A percentile compares a stretch with the other conserved stretches of the same genome.
Conservation (phyloP, 1,140 invertebrate genomes). For the Frieseomelitta varia region DNA sequence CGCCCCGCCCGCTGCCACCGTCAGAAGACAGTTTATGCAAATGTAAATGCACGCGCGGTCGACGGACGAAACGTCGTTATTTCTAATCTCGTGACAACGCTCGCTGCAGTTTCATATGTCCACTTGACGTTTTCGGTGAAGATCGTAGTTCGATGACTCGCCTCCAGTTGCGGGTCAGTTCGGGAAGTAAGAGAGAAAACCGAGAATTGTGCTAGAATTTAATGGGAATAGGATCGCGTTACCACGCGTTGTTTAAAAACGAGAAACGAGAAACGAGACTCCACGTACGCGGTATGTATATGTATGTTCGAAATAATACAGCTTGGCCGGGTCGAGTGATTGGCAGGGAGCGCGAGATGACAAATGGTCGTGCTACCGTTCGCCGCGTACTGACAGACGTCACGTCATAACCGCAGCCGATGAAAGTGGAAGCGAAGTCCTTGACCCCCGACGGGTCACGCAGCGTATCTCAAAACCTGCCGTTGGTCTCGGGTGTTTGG, state of each 20-base stretch:
- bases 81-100: slow-evolving; percentile 13
- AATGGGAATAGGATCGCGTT: too few relatives aligned
- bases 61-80: slow-evolving; percentile 39
- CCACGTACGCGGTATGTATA: too few relatives aligned
- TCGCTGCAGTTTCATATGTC: neutral
- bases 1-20: neutral
- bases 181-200: too few relatives aligned
- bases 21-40: slow-evolving; percentile 41
- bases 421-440: slow-evolving; percentile 24
- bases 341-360: neutral
- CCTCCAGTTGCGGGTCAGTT: too few relatives aligned
- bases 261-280: too few relatives aligned
- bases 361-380: slow-evolving; percentile 6
- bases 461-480: neutral
- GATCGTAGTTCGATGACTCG: neutral
- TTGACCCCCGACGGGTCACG: neutral
- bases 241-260: neutral
- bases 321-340: neutral
- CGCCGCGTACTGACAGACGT: slow-evolving; percentile 13
- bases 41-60: slow-evolving; percentile 12
- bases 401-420: neutral
- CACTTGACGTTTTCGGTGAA: slow-evolving; percentile 28
- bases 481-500: neutral
- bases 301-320: neutral
- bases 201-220: too few relatives aligned